Conservation (phyloP, 2,888 invertebrate species). For the Temnothorax rugatulus region DNA sequence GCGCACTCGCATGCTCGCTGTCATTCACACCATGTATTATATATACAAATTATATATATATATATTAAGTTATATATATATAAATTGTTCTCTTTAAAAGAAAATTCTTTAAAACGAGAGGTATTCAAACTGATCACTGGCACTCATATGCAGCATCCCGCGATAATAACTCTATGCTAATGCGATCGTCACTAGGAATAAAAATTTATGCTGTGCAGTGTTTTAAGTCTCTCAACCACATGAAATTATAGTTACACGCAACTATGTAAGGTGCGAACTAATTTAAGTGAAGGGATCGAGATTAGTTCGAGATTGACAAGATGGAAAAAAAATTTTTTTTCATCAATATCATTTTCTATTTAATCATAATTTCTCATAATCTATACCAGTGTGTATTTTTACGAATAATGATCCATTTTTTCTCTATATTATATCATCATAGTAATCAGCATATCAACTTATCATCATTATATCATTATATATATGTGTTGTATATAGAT, state of each 20-base stretch:
- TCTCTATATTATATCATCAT: constrained; percentile 81
- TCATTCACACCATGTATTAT: constrained; percentile 54
- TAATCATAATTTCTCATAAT: constrained; percentile 81
- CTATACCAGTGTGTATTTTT: constrained; percentile 82
- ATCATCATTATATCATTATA: constrained; percentile 81
- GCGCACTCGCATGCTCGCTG: constrained; percentile 64
- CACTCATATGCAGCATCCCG: not conserved
- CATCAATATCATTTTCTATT: constrained; percentile 82
- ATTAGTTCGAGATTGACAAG: constrained; percentile 75
- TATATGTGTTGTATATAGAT: constrained; percentile 76
- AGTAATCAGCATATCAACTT: constrained; percentile 84
- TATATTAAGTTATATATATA: constrained; percentile 20
- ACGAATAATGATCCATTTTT: constrained; percentile 83
- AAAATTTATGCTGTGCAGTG: constrained; percentile 78
- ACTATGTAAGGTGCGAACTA: constrained; percentile 59
- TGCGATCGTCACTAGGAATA: constrained; percentile 21
- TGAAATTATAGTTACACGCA: constrained; percentile 33
- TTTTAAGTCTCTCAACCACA: constrained; percentile 75
- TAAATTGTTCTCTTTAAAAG: not conserved
- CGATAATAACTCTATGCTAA: constrained; percentile 2
- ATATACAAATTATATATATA: not conserved
- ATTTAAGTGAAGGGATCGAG: constrained; percentile 64
- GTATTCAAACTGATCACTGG: constrained; percentile 13
- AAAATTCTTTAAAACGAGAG: not conserved
- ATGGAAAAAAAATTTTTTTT: constrained; percentile 66